Conservation (phyloP, 2,113 vertebrate species). For the Anthoscopus minutus region DNA sequence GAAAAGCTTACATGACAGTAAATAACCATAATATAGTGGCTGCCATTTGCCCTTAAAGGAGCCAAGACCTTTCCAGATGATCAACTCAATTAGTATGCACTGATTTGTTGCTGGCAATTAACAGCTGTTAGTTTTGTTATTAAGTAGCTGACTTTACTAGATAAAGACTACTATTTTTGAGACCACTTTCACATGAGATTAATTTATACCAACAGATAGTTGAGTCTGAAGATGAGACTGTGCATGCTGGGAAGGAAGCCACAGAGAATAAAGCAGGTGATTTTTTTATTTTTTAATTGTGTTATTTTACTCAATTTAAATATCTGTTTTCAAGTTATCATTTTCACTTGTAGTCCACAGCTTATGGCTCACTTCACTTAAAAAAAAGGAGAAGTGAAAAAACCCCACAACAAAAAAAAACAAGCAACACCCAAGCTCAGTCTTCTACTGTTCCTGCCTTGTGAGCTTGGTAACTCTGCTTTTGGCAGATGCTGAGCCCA, state of each 20-base stretch:
- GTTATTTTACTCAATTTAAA: neutral
- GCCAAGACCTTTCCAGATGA: neutral
- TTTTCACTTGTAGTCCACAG: neutral
- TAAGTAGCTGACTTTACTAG: neutral
- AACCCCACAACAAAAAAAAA: accelerated
- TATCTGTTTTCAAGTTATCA: neutral
- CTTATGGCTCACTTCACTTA: neutral
- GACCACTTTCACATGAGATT: neutral
- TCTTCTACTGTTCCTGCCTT: neutral
- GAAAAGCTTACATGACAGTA: neutral
- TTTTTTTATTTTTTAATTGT: neutral
- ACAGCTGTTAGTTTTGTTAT: neutral
- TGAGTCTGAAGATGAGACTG: neutral
- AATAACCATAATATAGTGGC: neutral
- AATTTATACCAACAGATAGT: neutral
- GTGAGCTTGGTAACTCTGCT: neutral
- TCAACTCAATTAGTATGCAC: neutral
- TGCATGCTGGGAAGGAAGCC: neutral
- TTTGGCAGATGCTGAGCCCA: accelerated
- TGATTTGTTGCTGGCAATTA: neutral
- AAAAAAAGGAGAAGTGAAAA: neutral
- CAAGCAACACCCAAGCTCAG: accelerated
- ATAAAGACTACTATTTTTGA: neutral
- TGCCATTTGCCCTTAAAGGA: neutral
- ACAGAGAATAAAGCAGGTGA: conserved; percentile 6